Base-by-base conservation (phyloP, 2,888 invertebrate genomes). In the Lithodes maja region DNA sequence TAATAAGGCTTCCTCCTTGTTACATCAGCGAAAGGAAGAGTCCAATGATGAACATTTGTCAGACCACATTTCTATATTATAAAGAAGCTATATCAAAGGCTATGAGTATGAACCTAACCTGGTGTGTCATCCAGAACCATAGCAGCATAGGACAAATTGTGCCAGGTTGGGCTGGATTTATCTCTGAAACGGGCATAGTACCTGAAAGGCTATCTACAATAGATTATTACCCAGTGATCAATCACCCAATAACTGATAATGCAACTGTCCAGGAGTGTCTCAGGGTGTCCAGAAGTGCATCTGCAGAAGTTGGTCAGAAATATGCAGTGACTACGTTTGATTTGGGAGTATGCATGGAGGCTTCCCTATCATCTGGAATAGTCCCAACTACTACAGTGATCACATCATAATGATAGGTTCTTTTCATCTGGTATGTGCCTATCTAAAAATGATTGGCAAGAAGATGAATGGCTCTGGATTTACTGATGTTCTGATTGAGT, bases 291-390 rank as follows among this genome's bases (percentile, higher is more conserved):
- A 50, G 49, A n/a, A 50, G 49, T 7, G 79, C 79, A 7, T 33
- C 79, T 33, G 49, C 15, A 7, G 79, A 79, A 49, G 79, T 79
- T 5, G 53, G 53, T 5, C 79, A 79, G 79, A 50, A 50, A n/a
- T 79, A 79, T 49, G 53, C n/a, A 17, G 55, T 82, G 55, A 82
- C 82, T n/a, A 82, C 82, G 7, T 82, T 82, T 50, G 82, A 82
- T 50, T 50, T 68, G 5, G 82, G 82, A n/a, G 82, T 82, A 53
- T 82, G 61, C 68, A 82, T 82, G 82, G 17, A 82, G 17, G 82
- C 82, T 5, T 82, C 68, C 17, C 82, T 3, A 5, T 53, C 55
- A 50, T 82, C 17, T 82, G 82, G 82, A 82, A 82, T 7, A 55
- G 55, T 17, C 82, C 55, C 5, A 33, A 61, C 9, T 15, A 12